Base-by-base conservation (phyloP, 2,888 invertebrate species). In the Cataglyphis rosenhaueri region DNA sequence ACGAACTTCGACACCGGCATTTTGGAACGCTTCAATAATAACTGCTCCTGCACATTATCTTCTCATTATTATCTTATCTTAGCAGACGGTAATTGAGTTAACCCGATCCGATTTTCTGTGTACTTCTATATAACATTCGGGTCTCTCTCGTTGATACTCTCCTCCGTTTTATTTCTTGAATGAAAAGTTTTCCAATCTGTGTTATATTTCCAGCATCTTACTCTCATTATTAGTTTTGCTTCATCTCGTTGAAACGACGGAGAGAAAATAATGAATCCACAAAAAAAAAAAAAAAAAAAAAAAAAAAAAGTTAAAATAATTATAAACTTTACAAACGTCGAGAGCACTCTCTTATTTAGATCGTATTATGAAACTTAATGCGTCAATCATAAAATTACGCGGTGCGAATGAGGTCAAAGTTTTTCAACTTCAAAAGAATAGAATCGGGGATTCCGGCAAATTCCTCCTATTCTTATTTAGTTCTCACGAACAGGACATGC, bases 51-150 rank as follows among this genome's bases (percentile, higher is more conserved):
- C 48, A 35, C 85, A 61, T 76, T 85, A 86, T 85, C 83, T 81
- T 83, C 87, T 75, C 68, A 71, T 86, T 88, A 88, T 82, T 84
- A 83, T 86, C 83, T 81, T 86, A 66, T 78, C 29, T 29, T 29
- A 83, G 82, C 79, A 75, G 65, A 68, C 70, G 87, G 35, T 84
- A 88, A 88, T 86, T 84, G 83, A 86, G 82, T 85, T 84, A 87
- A 70, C 70, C 52, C 52, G 84, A 86, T 82, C 84, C 61, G 73
- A 86, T 85, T 81, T 73, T 57, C 59, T 6, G 32, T 44, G 29
- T 74, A 2, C n/a, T n/a, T 68, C 29, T 52, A 38, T 29, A 6
- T 35, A 6, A 35, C 35, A 35, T 35, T 35, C 29, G 29, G 29
- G 18, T 48, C 18, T 59, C 18, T 59, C 32, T n/a, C 21, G 9